A percentile compares a stretch with the other conserved stretches of the same genome.
phyloP scores from a whole-genome alignment of 2,113 vertebrate species.

The Capricornis sumatraensis region DNA sequence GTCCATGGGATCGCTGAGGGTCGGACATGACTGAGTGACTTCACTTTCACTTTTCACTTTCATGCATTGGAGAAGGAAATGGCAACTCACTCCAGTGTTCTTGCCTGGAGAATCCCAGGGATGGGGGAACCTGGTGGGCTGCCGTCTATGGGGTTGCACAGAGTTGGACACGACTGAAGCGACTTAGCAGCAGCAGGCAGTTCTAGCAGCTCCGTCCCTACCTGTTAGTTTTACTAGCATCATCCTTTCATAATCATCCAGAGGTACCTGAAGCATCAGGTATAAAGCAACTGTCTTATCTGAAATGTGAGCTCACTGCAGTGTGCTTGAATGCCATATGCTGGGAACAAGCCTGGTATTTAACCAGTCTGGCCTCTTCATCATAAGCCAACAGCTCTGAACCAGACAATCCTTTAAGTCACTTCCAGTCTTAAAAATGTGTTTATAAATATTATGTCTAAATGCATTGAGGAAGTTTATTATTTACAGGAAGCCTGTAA shows the following conservation, averaged over 20 bases:
- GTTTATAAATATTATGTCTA: not conserved
- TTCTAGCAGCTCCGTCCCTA: not conserved
- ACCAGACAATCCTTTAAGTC: not conserved
- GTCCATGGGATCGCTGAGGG: no score
- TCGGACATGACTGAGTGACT: fast-evolving
- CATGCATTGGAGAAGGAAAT: no score
- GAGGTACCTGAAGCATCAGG: not conserved
- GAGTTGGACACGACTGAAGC: fast-evolving
- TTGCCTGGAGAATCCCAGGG: no score
- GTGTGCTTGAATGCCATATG: not conserved
- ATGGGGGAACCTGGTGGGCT: no score
- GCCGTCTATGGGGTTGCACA: no score
- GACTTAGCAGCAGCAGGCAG: no score
- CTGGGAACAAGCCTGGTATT: not conserved
- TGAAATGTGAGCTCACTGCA: fast-evolving
- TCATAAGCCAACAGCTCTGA: not conserved
- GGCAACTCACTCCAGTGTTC: no score
- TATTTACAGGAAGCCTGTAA: not conserved
- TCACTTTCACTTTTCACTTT: no score
- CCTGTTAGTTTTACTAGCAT: not conserved
- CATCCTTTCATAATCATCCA: not conserved
- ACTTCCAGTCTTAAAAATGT: not conserved
- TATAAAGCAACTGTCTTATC: not conserved
- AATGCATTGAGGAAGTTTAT: not conserved
- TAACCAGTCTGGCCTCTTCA: not conserved